A percentile compares a stretch with the other conserved stretches of the same genome.
Conservation (phyloP, 2,113 vertebrate species). For the Suncus etruscus region DNA sequence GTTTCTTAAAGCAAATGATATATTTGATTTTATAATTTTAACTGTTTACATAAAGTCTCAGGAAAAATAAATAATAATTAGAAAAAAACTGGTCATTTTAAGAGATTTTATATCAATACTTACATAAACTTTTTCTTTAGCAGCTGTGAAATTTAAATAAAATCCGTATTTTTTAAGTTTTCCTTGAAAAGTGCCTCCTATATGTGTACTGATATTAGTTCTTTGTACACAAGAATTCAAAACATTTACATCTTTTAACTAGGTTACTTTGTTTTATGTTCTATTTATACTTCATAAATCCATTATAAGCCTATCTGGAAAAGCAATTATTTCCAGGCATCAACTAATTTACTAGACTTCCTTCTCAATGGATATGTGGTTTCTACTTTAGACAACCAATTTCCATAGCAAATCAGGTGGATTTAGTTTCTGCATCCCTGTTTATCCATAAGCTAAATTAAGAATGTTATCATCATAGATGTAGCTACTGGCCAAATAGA, state of each 20-base stretch:
- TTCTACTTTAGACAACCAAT: slow-evolving; percentile 85
- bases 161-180: slow-evolving; percentile 26
- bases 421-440: slow-evolving; percentile 78
- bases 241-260: slow-evolving; percentile 69
- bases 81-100: not conserved
- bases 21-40: not conserved
- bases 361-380: slow-evolving; percentile 79
- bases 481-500: slow-evolving; percentile 76
- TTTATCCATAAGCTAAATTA: slow-evolving; percentile 81
- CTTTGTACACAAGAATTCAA: slow-evolving; percentile 45
- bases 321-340: slow-evolving; percentile 83
- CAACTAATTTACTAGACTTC: slow-evolving; percentile 83
- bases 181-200: slow-evolving; percentile 17
- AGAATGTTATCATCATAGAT: slow-evolving; percentile 72
- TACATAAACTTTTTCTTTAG: not conserved
- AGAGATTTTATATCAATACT: slow-evolving; percentile 33
- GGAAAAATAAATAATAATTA: slow-evolving; percentile 40
- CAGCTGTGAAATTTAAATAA: not conserved
- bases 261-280: slow-evolving; percentile 78
- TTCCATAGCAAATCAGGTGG: slow-evolving; percentile 84
- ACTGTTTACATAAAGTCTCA: slow-evolving; percentile 42
- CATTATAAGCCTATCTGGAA: slow-evolving; percentile 81
- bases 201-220: slow-evolving; percentile 9
- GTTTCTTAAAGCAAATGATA: not conserved
- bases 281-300: slow-evolving; percentile 83